phyloP scores from a whole-genome alignment of 2,888 invertebrate genomes.

The Furcula furcula region DNA sequence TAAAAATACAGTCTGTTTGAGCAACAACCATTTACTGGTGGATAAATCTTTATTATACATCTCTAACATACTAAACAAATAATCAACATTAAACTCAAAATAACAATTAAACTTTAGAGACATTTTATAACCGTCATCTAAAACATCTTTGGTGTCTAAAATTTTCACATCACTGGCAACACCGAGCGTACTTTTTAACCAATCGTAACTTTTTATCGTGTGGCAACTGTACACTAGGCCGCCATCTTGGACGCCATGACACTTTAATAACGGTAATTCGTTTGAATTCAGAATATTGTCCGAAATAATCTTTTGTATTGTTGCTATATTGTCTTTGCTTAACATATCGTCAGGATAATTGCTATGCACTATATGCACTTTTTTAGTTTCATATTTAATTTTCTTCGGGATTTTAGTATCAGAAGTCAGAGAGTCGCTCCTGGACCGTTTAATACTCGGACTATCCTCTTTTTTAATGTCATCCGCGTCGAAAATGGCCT shows the following conservation, averaged over 20 bases:
- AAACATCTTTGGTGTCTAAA: constrained; percentile 8
- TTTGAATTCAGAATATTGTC: constrained; percentile 25
- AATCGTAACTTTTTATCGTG: constrained; percentile 32
- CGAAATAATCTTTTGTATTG: constrained; percentile 21
- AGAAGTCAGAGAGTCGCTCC: background rate
- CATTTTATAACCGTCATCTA: constrained; percentile 22
- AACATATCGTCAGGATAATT: constrained; percentile 24
- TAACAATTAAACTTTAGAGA: constrained; percentile 32
- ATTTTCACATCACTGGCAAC: constrained; percentile 20
- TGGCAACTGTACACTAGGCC: constrained; percentile 50
- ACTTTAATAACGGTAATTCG: constrained; percentile 45
- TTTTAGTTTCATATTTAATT: constrained; percentile 5
- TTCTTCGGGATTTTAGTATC: constrained; percentile 3
- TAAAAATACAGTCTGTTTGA: constrained; percentile 11
- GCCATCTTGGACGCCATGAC: constrained; percentile 49
- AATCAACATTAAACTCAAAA: constrained; percentile 24
- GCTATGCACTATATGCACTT: constrained; percentile 24
- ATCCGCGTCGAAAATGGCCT: background rate
- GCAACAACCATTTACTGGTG: constrained; percentile 40
- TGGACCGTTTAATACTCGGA: background rate
- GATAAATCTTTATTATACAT: constrained; percentile 42
- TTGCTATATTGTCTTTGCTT: constrained; percentile 4
- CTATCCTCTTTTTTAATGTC: background rate
- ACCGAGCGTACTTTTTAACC: constrained; percentile 28
- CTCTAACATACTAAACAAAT: constrained; percentile 39